Percentiles rank a stretch among this genome's conserved stretches.
Conservation (phyloP, 2,113 vertebrate species). For the Podarcis cretensis region DNA sequence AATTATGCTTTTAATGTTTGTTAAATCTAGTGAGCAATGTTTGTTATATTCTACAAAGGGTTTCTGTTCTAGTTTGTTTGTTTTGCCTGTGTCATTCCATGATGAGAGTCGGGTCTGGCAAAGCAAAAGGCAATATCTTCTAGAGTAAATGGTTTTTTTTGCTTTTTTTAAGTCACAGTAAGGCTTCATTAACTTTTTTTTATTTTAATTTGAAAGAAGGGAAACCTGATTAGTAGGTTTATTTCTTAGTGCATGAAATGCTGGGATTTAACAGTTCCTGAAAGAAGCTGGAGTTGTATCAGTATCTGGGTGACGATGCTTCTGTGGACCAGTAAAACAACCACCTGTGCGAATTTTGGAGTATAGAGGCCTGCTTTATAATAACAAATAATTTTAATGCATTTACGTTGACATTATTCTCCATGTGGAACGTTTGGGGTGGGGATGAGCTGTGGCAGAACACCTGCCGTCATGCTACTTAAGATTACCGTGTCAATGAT, state of each 20-base stretch:
- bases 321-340: slow-evolving; percentile 19
- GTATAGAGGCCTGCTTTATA: slow-evolving; percentile 7
- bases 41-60: slow-evolving; percentile 1
- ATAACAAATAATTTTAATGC: background rate
- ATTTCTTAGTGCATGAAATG: background rate
- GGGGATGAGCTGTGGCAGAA: slow-evolving; percentile 2
- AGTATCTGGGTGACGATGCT: background rate
- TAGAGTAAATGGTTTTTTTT: background rate
- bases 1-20: slow-evolving; percentile 42
- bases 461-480: background rate
- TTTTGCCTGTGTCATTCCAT: background rate
- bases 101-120: background rate
- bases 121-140: slow-evolving; percentile 7
- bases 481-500: background rate
- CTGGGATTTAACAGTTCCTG: background rate
- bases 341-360: slow-evolving; percentile 1
- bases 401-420: slow-evolving; percentile 9
- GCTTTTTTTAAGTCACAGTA: slow-evolving; percentile 29
- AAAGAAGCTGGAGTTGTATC: slow-evolving; percentile 25
- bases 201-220: slow-evolving; percentile 11
- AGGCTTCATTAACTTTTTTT: background rate
- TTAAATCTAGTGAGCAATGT: slow-evolving; percentile 5
- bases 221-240: background rate
- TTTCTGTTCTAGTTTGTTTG: background rate
- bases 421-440: background rate